phyloP scores from a whole-genome alignment of 2,888 invertebrate genomes.

The Spisula solida region DNA sequence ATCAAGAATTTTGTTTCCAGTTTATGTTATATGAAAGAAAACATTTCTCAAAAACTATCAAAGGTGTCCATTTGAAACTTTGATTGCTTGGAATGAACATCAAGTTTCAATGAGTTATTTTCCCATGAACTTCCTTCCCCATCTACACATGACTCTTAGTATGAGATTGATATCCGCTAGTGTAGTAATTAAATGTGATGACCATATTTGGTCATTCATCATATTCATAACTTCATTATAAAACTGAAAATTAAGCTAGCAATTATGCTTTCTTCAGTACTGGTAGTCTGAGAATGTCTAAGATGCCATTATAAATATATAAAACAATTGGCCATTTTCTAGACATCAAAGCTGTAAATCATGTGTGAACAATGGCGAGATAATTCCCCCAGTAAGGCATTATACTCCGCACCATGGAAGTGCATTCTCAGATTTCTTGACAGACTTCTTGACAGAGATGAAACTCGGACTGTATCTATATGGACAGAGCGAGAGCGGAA shows the following conservation, averaged over 20 bases:
- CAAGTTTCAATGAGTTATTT: background rate
- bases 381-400: background rate
- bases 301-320: background rate
- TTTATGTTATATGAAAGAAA: too few species aligned
- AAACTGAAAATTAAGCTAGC: background rate
- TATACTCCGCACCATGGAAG: background rate
- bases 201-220: conserved; percentile 1
- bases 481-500: background rate
- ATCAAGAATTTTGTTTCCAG: too few species aligned
- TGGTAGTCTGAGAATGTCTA: background rate
- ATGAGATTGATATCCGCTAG: background rate
- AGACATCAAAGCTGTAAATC: conserved; percentile 12
- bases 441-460: conserved; percentile 2
- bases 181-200: background rate
- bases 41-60: too few species aligned
- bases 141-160: background rate
- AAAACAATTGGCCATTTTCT: background rate
- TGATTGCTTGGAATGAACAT: too few species aligned
- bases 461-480: conserved; percentile 9
- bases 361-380: background rate
- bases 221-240: background rate
- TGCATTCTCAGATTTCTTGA: background rate
- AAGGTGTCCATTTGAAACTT: too few species aligned
- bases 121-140: too few species aligned
- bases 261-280: background rate